Evolutionary conservation across 2,888 invertebrate species (phyloP).

Genomic region (Notodonta dromedarius): DNA sequence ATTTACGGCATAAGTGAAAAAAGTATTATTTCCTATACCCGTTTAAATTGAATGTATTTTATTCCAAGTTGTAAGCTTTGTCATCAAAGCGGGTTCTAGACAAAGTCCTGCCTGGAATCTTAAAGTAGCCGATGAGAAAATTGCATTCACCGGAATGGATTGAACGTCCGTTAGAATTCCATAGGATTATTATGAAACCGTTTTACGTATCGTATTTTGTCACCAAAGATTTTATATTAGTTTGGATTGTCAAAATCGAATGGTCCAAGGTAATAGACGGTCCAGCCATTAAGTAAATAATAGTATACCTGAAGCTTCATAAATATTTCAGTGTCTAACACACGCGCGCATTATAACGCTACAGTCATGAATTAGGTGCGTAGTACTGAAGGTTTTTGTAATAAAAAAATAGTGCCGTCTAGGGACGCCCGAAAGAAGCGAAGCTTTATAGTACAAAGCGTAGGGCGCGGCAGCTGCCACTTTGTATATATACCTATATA

Average conservation of each 20-base stretch:
- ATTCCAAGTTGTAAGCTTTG: constrained; percentile 19
- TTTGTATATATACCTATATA: too few species aligned
- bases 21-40: not conserved
- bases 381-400: too few species aligned
- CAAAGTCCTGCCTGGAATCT: constrained; percentile 29
- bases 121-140: constrained; percentile 49
- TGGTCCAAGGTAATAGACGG: too few species aligned
- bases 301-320: too few species aligned
- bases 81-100: constrained; percentile 13
- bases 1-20: not conserved
- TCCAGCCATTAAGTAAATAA: too few species aligned
- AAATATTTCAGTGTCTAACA: too few species aligned
- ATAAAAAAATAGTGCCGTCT: too few species aligned
- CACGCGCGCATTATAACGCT: too few species aligned
- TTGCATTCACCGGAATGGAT: constrained; percentile 53
- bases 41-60: constrained; percentile 29
- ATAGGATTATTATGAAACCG: constrained; percentile 43
- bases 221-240: not conserved
- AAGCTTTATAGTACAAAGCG: too few species aligned
- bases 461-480: too few species aligned
- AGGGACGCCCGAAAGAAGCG: too few species aligned
- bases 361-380: too few species aligned
- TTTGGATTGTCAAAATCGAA: not conserved
- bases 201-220: constrained; percentile 22
- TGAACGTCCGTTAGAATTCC: constrained; percentile 43